Evolutionary conservation across 2,888 invertebrate genomes (phyloP).

Genomic region (Lasioglossum figueresi): DNA sequence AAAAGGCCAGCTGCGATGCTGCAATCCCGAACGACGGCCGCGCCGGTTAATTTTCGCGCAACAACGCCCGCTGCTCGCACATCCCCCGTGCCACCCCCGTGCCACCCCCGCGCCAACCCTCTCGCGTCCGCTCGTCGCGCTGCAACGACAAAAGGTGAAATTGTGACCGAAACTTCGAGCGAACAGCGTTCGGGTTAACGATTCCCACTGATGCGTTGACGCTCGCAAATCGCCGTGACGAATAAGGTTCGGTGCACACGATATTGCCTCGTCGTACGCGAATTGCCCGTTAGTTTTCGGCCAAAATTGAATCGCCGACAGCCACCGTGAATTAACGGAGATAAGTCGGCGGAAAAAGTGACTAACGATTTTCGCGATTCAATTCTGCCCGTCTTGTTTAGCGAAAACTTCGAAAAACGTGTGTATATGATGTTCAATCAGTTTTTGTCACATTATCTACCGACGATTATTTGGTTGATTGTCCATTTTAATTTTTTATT

Average conservation of each 20-base stretch:
- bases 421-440: neutral
- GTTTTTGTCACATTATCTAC: neutral
- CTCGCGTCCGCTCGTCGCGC: neutral
- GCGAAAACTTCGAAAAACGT: neutral
- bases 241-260: conserved; percentile 8
- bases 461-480: neutral
- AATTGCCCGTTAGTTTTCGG: neutral
- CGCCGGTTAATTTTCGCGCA: conserved; percentile 65
- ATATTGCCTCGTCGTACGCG: neutral
- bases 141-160: conserved; percentile 55
- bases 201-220: conserved; percentile 31
- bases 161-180: conserved; percentile 47
- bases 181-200: conserved; percentile 17
- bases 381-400: neutral
- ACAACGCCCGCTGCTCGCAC: conserved; percentile 51
- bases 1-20: conserved; percentile 67
- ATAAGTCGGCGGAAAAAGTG: neutral
- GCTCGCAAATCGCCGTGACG: conserved; percentile 21
- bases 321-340: neutral
- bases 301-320: neutral
- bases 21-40: conserved; percentile 58
- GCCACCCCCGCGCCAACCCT: conserved; percentile 16
- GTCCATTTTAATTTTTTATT: too few relatives aligned
- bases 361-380: neutral
- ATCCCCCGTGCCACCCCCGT: conserved; percentile 25